These are phyloP conservation scores for Toxotes lorentzi DNA, from an alignment of 2,797 vertebrate genomes.

Conservation along the genomic window DNA sequence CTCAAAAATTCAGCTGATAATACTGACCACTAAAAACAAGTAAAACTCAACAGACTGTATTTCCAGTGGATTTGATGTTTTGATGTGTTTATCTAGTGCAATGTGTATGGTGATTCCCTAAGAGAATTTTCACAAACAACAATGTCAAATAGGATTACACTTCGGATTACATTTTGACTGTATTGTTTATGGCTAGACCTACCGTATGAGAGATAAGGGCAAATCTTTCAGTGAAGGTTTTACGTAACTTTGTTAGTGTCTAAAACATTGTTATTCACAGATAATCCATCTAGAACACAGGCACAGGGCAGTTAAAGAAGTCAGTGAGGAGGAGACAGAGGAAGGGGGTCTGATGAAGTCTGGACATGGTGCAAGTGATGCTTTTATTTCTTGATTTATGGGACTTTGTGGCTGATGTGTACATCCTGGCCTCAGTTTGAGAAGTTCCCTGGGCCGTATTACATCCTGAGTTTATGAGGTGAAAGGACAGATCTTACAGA, in stretches of 20 bases:
- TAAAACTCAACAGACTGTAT: too few relatives aligned
- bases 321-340: slow-evolving; percentile 15
- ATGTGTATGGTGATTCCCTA: too few relatives aligned
- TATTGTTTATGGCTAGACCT: neutral
- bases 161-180: neutral
- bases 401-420: slow-evolving; percentile 23
- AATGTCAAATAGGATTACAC: too few relatives aligned
- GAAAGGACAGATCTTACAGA: slow-evolving; percentile 36
- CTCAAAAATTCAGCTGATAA: neutral
- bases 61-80: too few relatives aligned
- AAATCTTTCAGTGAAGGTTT: slow-evolving; percentile 28
- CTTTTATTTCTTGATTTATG: slow-evolving; percentile 63
- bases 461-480: slow-evolving; percentile 52
- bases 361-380: slow-evolving; percentile 19
- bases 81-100: too few relatives aligned
- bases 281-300: slow-evolving; percentile 15
- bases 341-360: slow-evolving; percentile 9
- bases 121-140: too few relatives aligned
- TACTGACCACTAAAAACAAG: neutral
- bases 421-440: slow-evolving; percentile 38
- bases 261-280: slow-evolving; percentile 3
- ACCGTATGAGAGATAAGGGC: slow-evolving; percentile 1
- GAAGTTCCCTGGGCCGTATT: slow-evolving; percentile 40
- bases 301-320: slow-evolving; percentile 3
- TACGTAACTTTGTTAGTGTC: slow-evolving; percentile 29